Evolutionary conservation across 2,888 invertebrate species (phyloP).

Genomic region (Clistopyga incitator): DNA sequence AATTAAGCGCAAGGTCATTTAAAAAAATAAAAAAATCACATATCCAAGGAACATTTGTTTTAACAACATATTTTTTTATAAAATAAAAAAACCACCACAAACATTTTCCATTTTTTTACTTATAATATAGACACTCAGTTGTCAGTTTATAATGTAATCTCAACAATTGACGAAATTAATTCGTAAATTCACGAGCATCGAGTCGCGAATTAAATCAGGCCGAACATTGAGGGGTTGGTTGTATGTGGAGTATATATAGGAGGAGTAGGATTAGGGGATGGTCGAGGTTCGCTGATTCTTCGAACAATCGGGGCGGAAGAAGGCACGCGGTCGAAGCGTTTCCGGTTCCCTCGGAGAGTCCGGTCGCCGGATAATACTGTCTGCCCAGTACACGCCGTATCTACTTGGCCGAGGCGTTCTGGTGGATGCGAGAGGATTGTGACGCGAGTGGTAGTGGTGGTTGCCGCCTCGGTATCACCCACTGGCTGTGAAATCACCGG

Average conservation of each 20-base stretch:
- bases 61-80: no score
- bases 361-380: slow-evolving; percentile 54
- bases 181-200: neutral
- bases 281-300: slow-evolving; percentile 24
- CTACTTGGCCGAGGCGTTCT: slow-evolving; percentile 16
- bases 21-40: no score
- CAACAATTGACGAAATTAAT: slow-evolving; percentile 7
- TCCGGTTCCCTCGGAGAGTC: slow-evolving; percentile 43
- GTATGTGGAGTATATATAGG: neutral
- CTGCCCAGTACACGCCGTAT: slow-evolving; percentile 36
- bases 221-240: neutral
- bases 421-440: neutral
- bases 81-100: neutral
- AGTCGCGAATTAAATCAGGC: slow-evolving; percentile 20
- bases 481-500: slow-evolving; percentile 21
- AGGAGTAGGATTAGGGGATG: neutral
- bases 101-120: no score
- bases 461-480: slow-evolving; percentile 8
- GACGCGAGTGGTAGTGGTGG: neutral
- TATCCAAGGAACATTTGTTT: no score
- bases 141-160: neutral
- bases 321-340: slow-evolving; percentile 36
- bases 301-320: slow-evolving; percentile 60
- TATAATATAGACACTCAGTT: no score
- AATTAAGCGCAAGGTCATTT: neutral